Evolutionary conservation across 2,888 invertebrate species (phyloP).

Genomic region (Caenorhabditis becei): DNA sequence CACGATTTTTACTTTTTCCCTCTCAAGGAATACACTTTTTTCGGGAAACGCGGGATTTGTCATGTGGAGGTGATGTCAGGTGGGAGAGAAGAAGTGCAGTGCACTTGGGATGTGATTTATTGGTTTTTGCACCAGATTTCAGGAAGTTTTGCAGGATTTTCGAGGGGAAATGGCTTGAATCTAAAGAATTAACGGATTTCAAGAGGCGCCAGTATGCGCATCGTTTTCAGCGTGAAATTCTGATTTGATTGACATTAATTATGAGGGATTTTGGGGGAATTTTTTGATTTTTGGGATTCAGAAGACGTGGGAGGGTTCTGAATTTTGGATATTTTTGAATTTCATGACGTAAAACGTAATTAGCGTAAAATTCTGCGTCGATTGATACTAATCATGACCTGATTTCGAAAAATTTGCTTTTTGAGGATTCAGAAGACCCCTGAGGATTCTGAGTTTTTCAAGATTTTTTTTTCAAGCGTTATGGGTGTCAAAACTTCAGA

Average conservation of each 20-base stretch:
- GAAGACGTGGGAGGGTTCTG: background rate
- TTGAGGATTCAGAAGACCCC: background rate
- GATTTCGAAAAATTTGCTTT: background rate
- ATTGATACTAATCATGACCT: background rate
- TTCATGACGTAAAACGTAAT: background rate
- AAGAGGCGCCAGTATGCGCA: background rate
- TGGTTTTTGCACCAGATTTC: background rate
- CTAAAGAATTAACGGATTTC: too few relatives aligned
- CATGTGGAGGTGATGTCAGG: background rate
- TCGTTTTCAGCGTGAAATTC: background rate
- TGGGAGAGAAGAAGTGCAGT: background rate
- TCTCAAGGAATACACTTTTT: background rate
- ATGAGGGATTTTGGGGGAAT: background rate
- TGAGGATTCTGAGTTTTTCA: background rate
- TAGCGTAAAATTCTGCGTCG: background rate
- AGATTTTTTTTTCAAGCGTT: background rate
- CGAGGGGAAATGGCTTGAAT: too few relatives aligned
- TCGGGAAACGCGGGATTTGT: background rate
- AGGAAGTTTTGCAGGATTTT: too few relatives aligned
- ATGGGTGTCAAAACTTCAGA: background rate
- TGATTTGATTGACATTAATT: background rate
- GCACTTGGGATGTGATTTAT: background rate
- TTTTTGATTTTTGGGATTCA: background rate
- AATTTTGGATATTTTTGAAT: background rate
- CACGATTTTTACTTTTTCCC: background rate